Evolutionary conservation across 2,888 invertebrate genomes (phyloP).

Genomic region (Agrilus biguttatus): DNA sequence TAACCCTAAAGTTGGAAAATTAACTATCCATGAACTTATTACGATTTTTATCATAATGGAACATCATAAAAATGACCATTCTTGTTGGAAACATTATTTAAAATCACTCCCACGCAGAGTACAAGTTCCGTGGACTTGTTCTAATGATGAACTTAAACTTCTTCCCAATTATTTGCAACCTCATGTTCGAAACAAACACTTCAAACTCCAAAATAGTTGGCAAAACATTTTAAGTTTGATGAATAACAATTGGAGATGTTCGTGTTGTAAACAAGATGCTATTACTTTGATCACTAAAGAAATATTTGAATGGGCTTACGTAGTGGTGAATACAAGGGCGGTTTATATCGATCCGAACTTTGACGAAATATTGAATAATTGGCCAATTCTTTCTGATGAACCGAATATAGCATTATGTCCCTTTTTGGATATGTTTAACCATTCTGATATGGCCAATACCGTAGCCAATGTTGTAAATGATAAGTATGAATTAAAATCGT

Average conservation of each 20-base stretch:
- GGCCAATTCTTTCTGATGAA: constrained; percentile 37
- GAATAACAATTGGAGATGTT: constrained; percentile 26
- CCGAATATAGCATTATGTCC: constrained; percentile 68
- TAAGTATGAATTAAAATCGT: constrained; percentile 39
- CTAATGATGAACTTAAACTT: constrained; percentile 34
- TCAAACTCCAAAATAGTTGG: constrained; percentile 31
- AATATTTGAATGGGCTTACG: constrained; percentile 66
- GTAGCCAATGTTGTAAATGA: constrained; percentile 23
- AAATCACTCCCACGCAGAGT: constrained; percentile 46
- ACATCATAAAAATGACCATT: constrained; percentile 37
- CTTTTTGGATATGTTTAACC: constrained; percentile 82
- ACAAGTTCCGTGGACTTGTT: constrained; percentile 57
- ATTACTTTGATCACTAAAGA: constrained; percentile 36
- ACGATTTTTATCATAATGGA: constrained; percentile 60
- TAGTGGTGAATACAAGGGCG: constrained; percentile 72
- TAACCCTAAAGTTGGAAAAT: constrained; percentile 14
- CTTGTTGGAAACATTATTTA: constrained; percentile 51
- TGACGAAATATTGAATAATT: constrained; percentile 24
- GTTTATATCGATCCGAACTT: constrained; percentile 52
- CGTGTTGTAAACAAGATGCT: constrained; percentile 30
- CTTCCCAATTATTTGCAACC: constrained; percentile 43
- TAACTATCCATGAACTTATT: constrained; percentile 57
- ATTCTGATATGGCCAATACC: constrained; percentile 49
- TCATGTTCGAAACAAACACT: constrained; percentile 37
- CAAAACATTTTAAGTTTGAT: constrained; percentile 32